Conservation (phyloP, 2,888 invertebrate genomes). For the Amphimallon solstitiale region DNA sequence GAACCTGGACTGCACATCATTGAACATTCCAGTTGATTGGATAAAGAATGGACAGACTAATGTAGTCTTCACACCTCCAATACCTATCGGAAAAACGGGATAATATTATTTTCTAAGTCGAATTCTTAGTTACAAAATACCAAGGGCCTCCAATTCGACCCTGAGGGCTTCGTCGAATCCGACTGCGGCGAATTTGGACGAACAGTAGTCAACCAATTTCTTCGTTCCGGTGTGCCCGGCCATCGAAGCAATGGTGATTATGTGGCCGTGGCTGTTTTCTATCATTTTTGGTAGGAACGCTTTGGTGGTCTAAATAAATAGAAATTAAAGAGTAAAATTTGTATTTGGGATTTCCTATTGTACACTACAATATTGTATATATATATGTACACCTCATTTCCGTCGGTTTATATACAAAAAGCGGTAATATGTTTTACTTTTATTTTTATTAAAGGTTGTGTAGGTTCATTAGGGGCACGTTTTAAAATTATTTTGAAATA, state of each 20-base stretch:
- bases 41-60: constrained; percentile 96
- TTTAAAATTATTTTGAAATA: too few relatives aligned
- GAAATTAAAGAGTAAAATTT: too few relatives aligned
- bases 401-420: too few relatives aligned
- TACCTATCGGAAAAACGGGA: constrained; percentile 51
- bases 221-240: constrained; percentile 79
- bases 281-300: constrained; percentile 94
- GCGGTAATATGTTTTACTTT: too few relatives aligned
- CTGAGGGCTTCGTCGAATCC: constrained; percentile 78
- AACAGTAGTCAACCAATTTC: constrained; percentile 91
- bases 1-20: constrained; percentile 85
- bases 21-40: constrained; percentile 94
- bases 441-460: too few relatives aligned
- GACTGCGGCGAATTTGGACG: constrained; percentile 92
- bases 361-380: too few relatives aligned
- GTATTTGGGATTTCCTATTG: too few relatives aligned
- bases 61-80: constrained; percentile 76
- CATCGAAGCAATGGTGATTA: constrained; percentile 92
- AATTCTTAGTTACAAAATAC: constrained; percentile 53
- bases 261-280: constrained; percentile 85
- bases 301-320: constrained; percentile 85
- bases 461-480: too few relatives aligned
- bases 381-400: too few relatives aligned
- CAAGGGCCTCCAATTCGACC: constrained; percentile 70
- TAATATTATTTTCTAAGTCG: neutral